These are phyloP conservation scores for Leucoraja erinaceus DNA, from an alignment of 2,113 vertebrate genomes.

Conservation along the genomic window DNA sequence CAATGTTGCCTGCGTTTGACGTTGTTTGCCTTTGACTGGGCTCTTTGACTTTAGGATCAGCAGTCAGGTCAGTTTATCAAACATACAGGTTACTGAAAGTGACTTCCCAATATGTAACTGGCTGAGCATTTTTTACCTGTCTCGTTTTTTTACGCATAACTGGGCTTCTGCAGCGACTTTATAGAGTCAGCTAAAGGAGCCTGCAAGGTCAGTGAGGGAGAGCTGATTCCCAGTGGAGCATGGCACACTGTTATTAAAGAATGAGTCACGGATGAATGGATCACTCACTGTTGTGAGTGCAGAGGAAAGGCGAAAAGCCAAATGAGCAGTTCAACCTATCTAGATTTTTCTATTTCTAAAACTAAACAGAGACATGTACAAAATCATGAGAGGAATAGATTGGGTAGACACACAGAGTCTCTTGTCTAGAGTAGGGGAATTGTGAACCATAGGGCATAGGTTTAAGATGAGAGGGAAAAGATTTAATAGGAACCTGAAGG, in stretches of 20 bases:
- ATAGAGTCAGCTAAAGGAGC: not conserved
- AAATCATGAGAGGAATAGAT: not conserved
- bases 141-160: not conserved
- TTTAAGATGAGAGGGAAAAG: too few relatives aligned
- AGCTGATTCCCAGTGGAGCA: not conserved
- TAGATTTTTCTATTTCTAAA: not conserved
- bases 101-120: not conserved
- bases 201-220: not conserved
- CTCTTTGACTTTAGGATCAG: constrained; percentile 4
- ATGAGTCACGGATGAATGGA: not conserved
- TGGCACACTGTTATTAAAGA: not conserved
- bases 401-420: too few relatives aligned
- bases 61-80: not conserved
- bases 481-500: too few relatives aligned
- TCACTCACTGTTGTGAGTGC: not conserved
- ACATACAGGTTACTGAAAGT: not conserved
- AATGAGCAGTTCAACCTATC: not conserved
- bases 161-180: not conserved
- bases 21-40: constrained; percentile 24
- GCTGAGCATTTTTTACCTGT: not conserved
- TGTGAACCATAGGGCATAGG: too few relatives aligned
- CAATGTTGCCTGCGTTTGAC: constrained; percentile 21
- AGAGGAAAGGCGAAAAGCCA: not conserved
- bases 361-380: not conserved
- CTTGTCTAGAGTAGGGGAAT: too few relatives aligned